phyloP scores from a whole-genome alignment of 64 coral and sea anemone species.

The Montipora efflorescens region DNA sequence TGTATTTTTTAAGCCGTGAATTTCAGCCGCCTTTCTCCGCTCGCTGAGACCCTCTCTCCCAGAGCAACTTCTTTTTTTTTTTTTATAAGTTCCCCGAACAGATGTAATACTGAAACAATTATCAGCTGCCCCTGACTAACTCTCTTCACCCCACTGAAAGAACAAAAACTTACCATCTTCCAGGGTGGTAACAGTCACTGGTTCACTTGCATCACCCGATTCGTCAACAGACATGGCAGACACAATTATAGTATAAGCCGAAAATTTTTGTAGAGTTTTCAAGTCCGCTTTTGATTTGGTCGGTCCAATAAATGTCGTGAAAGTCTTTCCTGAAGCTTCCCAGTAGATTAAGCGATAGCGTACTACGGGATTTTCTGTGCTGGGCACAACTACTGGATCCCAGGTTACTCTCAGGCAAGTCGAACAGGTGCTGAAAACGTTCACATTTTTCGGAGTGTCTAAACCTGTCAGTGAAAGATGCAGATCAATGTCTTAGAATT shows the following conservation, averaged over 20 bases:
- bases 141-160: too few species aligned
- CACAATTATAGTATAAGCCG: constrained; percentile 47
- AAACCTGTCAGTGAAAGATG: background rate
- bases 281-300: constrained; percentile 4
- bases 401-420: constrained; percentile 65
- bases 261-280: constrained; percentile 32
- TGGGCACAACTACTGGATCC: constrained; percentile 21
- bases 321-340: background rate
- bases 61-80: too few species aligned
- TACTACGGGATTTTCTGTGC: background rate
- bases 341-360: constrained; percentile 46
- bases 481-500: background rate
- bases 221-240: constrained; percentile 31
- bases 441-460: constrained; percentile 55
- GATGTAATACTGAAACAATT: background rate
- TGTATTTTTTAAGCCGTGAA: too few species aligned
- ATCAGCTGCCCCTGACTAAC: too few species aligned
- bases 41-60: too few species aligned
- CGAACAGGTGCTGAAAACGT: constrained; percentile 44
- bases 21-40: too few species aligned
- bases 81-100: too few species aligned
- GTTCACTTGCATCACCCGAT: constrained; percentile 32
- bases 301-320: constrained; percentile 21
- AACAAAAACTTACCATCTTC: constrained; percentile 56
- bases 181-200: constrained; percentile 23